Evolutionary conservation across 2,797 vertebrate genomes (phyloP), one percentile per base, ranked within the genome.

Genomic region (Pygocentrus nattereri): DNA sequence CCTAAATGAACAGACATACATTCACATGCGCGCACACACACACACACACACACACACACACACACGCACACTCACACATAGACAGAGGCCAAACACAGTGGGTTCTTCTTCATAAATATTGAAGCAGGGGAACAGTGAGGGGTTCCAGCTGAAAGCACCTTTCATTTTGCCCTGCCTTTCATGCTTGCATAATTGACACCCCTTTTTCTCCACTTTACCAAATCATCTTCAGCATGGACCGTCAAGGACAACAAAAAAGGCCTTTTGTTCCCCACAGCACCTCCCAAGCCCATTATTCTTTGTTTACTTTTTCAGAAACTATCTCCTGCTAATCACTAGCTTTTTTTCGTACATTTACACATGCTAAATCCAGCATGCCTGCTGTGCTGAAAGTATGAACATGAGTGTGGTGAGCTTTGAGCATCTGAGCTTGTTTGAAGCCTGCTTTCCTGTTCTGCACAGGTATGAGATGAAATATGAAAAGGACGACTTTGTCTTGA

Each of bases 381-480:
- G 70, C 76, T 30, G 69, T 23, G 69, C 62, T 74, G 2, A 34
- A 31, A 12, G 50, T 73, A n/a, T 65, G 31, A 76, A 61, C 58
- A 25, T 64, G 44, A 82, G 67, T 54, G 61, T n/a, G 25, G 52
- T 76, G 75, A 61, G 56, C 52, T 69, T 74, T 69, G 41, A 79
- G 34, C 62, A 27, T 10, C 16, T 38, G 6, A 44, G 44, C 30
- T 50, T 31, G 71, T 83, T 83, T 83, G 61, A 79, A 75, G 71
- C 1, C 44, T 70, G 62, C 30, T 54, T 62, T 41, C 56, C 62
- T 75, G 71, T 83, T 62, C 71, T 34, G 13, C 83, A n/a, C 90
- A 99, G 97, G 92, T 99, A 98, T 64, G 97, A 99, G 87, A 96
- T 98, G 92, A 96, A 90, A 86, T 94, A 94, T 80, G 94, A 95